Base-by-base conservation (phyloP, 2,797 vertebrate genomes). In the Coilia nasus region DNA sequence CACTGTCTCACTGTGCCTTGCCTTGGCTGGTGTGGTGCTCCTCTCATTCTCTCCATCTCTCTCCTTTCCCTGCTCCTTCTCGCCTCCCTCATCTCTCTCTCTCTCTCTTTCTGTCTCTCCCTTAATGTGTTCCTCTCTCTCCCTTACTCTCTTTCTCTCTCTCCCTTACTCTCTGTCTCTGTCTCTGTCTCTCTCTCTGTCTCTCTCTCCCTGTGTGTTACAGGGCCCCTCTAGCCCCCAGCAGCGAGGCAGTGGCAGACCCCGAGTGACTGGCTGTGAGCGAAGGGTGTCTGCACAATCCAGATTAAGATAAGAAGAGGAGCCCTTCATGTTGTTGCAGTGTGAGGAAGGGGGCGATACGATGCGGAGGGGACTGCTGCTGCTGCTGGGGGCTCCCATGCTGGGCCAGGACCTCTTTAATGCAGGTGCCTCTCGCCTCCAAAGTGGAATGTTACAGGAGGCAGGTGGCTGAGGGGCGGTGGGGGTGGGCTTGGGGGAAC, bases 361-460 rank as follows among this genome's bases (percentile, higher is more conserved):
- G 81, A 80, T 62, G 47, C 54, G 75, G 83, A 75, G 23, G 62
- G 46, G 81, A 7, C 50, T 14, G 14, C 50, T 54, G 7, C 82
- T 84, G 85, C 35, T 83, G 67, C 47, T 41, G 80, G 59, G 82
- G 50, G 89, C 71, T 82, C 85, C 80, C 81, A 81, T 87, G 87
- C 89, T 87, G 88, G 60, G 85, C 57, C 28, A 14, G 81, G 84
- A 85, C 85, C 85, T 84, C 89, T 89, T 91, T 89, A 82, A 88
- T 89, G 88, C 81, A 80, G 87, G 84, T 17, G 84, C 81, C 85
- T 6, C 71, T 44, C 71, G 35, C 71, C 85, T 89, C 87, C 86
- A 87, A 89, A 89, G 89, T 89, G 88, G 85, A 89, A 90, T 84
- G 83, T 89, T 89, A 87, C 84, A 80, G 82, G 85, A 89, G 84